Base-by-base conservation (phyloP, 2,888 invertebrate species). In the Octonoba sinensis region DNA sequence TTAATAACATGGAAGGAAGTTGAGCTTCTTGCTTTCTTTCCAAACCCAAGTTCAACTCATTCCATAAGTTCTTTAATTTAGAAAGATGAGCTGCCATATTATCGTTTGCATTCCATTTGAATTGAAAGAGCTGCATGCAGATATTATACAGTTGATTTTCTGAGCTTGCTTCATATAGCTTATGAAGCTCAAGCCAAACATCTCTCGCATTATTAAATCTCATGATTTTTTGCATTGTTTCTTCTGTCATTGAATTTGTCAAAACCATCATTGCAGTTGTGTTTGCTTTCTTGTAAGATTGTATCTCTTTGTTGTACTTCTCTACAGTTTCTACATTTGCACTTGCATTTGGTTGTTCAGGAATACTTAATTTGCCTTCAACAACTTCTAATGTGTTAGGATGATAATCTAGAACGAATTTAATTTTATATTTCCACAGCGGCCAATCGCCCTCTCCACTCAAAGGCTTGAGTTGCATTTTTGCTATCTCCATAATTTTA, bases 71-170 rank as follows among this genome's bases (percentile, higher is more conserved):
- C 27, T 77, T 78, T 16, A 77, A 22, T 49, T 78, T 83, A 0
- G 73, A 73, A 4, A 75, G 18, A 57, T 82, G 64, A 18, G 73
- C 70, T 15, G 60, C 59, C 24, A 78, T 65, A 47, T 54, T 49
- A 6, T 78, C 66, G 18, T 59, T 20, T 1, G 2, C 3, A 1
- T 18, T 22, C 72, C 83, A 82, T 13, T 69, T 74, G 18, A 44
- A 64, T 20, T 64, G 67, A 59, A 83, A 83, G 27, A 73, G 78
- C 12, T 83, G 66, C n/a, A 78, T 11, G 54, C 78, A 83, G 1
- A 78, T 83, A 36, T 56, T 71, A 47, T 67, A 77, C 24, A 82
- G 20, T 44, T 72, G 72, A 15, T 71, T 69, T 15, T 82, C 67
- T 24, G 71, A 82, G 1, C 72, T 49, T 0, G 77, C 77, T 62